Evolutionary conservation across 1,140 invertebrate genomes (phyloP), one percentile per base, ranked within the genome.

Genomic region (Cydia splendana): DNA sequence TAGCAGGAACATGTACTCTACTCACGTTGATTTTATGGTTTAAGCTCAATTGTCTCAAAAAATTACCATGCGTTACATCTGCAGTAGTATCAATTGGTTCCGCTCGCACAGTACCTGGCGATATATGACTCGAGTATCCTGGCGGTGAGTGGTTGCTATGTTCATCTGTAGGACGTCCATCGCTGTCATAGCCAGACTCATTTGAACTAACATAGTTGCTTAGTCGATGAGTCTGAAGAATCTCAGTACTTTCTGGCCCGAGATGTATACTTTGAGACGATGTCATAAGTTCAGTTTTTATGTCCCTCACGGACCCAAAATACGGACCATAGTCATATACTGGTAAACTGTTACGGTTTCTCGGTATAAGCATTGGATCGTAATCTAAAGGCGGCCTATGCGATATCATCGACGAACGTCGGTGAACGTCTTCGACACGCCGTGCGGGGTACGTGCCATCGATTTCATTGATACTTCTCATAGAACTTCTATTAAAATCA

Each of bases 131-230:
- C 5, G 85, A 84, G 77, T 90, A 93, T 76, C 89, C 90, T 67
- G 93, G 93, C 38, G 93, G 93, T 15, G 93, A 94, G 81, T 94
- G 90, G 84, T 93, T 94, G 81, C 88, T 93, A 83, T 94, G 89
- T 82, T 94, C 94, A 78, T 94, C 94, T 67, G 93, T 93, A n/a
- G 94, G 94, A 73, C 95, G 94, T 15, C 96, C 95, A 82, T 97
- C 96, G 87, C 96, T 97, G 81, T 97, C 96, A 86, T 97, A 97
- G 20, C 96, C 96, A 42, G 96, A 97, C 90, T 97, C 96, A 86
- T 97, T 97, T 34, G 96, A 97, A 88, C 96, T 96, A 13, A 97
- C 95, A 87, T 96, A 96, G 88, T 95, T 95, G 87, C 94, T 95
- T 79, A 95, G 87, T 79, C 94, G 94, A 92, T 95, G 94, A 84